Conservation (phyloP, 1,140 invertebrate species). For the Drosophila dunni region DNA sequence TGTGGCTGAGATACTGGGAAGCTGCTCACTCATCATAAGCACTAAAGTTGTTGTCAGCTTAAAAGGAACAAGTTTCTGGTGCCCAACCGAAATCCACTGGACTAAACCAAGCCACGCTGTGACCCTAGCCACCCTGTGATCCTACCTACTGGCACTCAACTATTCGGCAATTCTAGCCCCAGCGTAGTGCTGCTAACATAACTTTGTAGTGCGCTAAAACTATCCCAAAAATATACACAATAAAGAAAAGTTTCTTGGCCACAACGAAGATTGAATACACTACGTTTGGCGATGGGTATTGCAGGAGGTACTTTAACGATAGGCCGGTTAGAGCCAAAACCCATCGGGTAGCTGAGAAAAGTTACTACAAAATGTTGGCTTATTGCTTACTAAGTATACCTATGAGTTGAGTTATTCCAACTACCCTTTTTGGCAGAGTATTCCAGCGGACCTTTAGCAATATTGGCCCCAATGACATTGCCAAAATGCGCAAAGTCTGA, state of each 20-base stretch:
- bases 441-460: conserved; percentile 24
- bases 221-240: conserved; percentile 38
- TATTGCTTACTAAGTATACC: too few relatives aligned
- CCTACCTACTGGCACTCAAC: background rate
- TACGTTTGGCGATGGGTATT: too few relatives aligned
- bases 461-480: conserved; percentile 77
- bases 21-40: conserved; percentile 50
- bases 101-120: background rate
- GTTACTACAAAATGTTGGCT: too few relatives aligned
- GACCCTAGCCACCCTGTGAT: background rate
- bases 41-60: conserved; percentile 42
- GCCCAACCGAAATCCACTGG: background rate
- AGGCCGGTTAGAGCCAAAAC: too few relatives aligned
- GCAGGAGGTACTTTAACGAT: too few relatives aligned
- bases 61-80: conserved; percentile 27
- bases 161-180: too few relatives aligned
- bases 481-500: conserved; percentile 23
- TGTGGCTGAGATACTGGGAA: background rate
- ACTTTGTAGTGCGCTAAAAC: conserved; percentile 47
- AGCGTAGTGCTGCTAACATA: background rate
- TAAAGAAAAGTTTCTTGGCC: background rate
- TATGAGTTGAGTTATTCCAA: too few relatives aligned
- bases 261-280: background rate
- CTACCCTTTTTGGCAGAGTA: background rate
- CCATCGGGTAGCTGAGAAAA: too few relatives aligned